Base-by-base conservation (phyloP, 2,888 invertebrate genomes). In the Lasioglossum lativentre region DNA sequence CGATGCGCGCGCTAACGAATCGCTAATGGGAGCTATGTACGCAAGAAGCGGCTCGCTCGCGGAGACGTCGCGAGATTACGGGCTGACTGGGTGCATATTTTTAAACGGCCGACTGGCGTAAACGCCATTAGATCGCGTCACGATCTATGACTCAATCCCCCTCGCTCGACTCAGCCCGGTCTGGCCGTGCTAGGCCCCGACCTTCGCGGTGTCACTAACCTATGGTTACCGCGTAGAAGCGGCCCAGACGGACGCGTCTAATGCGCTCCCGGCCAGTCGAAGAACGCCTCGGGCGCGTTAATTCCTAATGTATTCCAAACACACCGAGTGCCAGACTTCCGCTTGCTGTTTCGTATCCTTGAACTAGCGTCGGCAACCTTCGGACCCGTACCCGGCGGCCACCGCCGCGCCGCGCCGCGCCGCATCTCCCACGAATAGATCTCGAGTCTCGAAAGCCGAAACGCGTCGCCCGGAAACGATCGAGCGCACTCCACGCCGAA, bases 151-250 rank as follows among this genome's bases (percentile, higher is more conserved):
- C 86, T 86, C 78, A 80, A 86, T 82, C 23, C 52, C 52, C 52
- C 68, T 10, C 66, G 80, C 42, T 70, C 66, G 85, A 78, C 76
- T 85, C 85, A 76, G 47, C n/a, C 0, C 10, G 23, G 82, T 68
- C 77, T 63, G 86, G 34, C 76, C 4, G 27, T 68, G 81, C 78
- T 76, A 83, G 70, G 70, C 40, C 40, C 71, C 78, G 94, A 90
- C 94, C 94, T 94, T 93, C 92, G 87, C 63, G 74, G 93, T 93
- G 94, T 94, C 94, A 94, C 93, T 94, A 94, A 94, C 94, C 94
- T 94, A 94, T 92, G 94, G 68, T 93, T 93, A 93, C 93, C 92
- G 75, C 79, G 91, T 63, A 68, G 27, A 30, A 14, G 5, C 63
- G 34, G 2, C 16, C 76, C 59, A 73, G 12, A 66, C 86, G 86